phyloP scores from a whole-genome alignment of 2,113 vertebrate species.

The Peromyscus maniculatus region DNA sequence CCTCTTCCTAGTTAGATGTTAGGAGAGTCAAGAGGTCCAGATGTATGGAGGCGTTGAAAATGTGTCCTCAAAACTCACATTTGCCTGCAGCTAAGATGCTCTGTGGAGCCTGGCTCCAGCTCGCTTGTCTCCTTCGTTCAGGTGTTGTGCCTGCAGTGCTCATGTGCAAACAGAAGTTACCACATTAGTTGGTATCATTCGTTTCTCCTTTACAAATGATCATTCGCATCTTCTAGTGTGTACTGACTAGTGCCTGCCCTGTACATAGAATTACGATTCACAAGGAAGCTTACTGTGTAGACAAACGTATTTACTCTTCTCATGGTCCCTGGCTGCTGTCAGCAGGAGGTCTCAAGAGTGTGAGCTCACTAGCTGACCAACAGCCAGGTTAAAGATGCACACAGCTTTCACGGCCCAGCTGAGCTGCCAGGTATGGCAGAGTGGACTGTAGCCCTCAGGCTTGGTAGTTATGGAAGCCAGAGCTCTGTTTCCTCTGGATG shows the following conservation, averaged over 20 bases:
- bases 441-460: neutral
- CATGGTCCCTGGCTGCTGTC: conserved; percentile 36
- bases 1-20: conserved; percentile 6
- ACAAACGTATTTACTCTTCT: conserved; percentile 34
- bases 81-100: neutral
- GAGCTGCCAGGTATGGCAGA: neutral
- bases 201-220: conserved; percentile 62
- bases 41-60: neutral
- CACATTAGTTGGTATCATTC: conserved; percentile 47
- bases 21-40: neutral
- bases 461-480: conserved; percentile 26
- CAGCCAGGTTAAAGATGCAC: neutral
- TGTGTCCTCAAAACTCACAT: neutral
- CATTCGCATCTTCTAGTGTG: conserved; percentile 39
- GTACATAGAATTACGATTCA: conserved; percentile 18
- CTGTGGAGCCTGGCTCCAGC: neutral
- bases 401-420: neutral
- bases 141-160: neutral
- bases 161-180: neutral
- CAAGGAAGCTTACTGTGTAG: neutral
- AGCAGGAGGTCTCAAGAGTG: conserved; percentile 56
- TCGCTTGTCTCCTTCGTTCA: neutral
- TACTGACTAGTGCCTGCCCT: neutral
- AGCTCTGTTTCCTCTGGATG: neutral
- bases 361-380: conserved; percentile 15